These are phyloP conservation scores for Anableps anableps DNA, from an alignment of 2,797 vertebrate species.

Conservation along the genomic window DNA sequence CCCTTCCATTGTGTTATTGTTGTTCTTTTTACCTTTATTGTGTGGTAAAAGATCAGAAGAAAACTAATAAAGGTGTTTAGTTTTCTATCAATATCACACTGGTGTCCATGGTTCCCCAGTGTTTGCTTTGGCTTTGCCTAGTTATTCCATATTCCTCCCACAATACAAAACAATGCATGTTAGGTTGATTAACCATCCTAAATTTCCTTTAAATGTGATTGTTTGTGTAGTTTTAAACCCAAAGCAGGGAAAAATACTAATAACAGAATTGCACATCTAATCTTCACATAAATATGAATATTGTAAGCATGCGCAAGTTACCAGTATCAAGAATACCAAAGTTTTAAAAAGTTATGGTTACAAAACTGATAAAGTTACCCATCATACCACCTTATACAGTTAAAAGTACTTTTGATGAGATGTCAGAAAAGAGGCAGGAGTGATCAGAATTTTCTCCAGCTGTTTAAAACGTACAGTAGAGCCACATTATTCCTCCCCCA, in stretches of 20 bases:
- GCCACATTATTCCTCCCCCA: neutral
- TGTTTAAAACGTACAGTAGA: neutral
- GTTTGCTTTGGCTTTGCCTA: neutral
- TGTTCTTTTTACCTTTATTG: neutral
- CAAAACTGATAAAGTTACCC: too few relatives aligned
- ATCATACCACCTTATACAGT: neutral
- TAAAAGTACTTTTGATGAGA: neutral
- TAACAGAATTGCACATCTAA: too few relatives aligned
- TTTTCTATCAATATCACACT: too few relatives aligned
- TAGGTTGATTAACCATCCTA: neutral
- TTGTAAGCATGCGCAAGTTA: too few relatives aligned
- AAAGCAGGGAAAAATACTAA: neutral
- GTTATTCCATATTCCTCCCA: neutral
- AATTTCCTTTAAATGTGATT: neutral
- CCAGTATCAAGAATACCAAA: too few relatives aligned
- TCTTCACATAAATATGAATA: too few relatives aligned
- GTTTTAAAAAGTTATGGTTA: too few relatives aligned
- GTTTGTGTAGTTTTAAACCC: neutral
- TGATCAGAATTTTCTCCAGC: neutral
- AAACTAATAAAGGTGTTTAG: neutral
- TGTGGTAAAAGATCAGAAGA: conserved; percentile 3
- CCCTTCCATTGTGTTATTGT: neutral
- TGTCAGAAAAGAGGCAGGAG: neutral
- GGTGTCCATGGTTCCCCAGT: neutral
- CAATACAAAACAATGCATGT: neutral